Conservation (phyloP, 2,888 invertebrate species). For the Diarsia rubi region DNA sequence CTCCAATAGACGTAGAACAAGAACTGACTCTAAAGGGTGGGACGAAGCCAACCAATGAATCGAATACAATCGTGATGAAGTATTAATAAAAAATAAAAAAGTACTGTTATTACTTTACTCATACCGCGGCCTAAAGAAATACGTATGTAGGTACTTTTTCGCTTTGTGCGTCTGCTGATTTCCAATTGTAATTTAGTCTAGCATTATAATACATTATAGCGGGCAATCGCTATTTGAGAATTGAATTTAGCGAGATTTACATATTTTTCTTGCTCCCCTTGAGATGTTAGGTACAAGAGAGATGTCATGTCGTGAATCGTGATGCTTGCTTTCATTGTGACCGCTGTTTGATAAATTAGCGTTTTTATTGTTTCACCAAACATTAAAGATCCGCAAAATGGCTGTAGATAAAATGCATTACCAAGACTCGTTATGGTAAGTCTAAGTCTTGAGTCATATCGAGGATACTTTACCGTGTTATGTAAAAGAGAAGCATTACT, state of each 20-base stretch:
- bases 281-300: slow-evolving; percentile 4
- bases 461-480: slow-evolving; percentile 26
- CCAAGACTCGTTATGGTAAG: slow-evolving; percentile 45
- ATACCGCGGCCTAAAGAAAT: slow-evolving; percentile 24
- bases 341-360: slow-evolving; percentile 9
- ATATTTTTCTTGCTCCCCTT: slow-evolving; percentile 2
- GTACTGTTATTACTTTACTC: slow-evolving; percentile 54
- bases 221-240: slow-evolving; percentile 9
- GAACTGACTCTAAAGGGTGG: slow-evolving; percentile 27
- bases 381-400: slow-evolving; percentile 11
- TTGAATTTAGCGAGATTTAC: slow-evolving; percentile 3
- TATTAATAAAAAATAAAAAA: too few species aligned
- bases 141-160: slow-evolving; percentile 28
- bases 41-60: slow-evolving; percentile 44
- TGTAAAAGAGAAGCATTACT: slow-evolving; percentile 47
- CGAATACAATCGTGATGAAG: slow-evolving; percentile 45
- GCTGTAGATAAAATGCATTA: slow-evolving; percentile 40
- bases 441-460: slow-evolving; percentile 29
- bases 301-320: background rate
- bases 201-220: slow-evolving; percentile 25
- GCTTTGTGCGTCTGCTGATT: slow-evolving; percentile 35
- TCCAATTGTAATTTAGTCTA: slow-evolving; percentile 43
- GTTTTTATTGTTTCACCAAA: slow-evolving; percentile 21
- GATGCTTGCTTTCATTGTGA: slow-evolving; percentile 8
- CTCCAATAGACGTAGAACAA: slow-evolving; percentile 47